phyloP scores from a whole-genome alignment of 2,113 vertebrate genomes.

The Megaptera novaeangliae region DNA sequence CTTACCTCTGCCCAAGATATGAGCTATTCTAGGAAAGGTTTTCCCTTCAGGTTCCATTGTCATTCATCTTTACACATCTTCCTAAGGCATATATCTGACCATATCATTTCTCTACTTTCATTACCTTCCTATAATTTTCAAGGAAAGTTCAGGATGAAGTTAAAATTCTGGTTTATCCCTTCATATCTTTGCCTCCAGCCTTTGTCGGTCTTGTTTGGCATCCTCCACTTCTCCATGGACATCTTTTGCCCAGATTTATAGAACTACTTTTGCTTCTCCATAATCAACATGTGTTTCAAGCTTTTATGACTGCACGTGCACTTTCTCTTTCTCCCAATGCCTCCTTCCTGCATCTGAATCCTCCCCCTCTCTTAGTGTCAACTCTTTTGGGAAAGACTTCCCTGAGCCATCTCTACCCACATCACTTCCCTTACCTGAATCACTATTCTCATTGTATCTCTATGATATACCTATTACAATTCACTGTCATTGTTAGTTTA shows the following conservation, averaged over 20 bases:
- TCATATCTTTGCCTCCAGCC: background rate
- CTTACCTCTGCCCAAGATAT: background rate
- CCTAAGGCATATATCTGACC: background rate
- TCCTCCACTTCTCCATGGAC: background rate
- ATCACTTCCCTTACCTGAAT: background rate
- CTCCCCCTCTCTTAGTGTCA: background rate
- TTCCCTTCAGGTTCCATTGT: background rate
- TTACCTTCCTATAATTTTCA: background rate
- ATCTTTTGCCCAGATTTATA: background rate
- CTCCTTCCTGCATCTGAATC: background rate
- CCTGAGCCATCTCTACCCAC: background rate
- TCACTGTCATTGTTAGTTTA: background rate
- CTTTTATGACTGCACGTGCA: background rate
- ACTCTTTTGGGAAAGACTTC: background rate
- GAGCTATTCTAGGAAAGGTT: background rate
- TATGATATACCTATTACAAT: background rate
- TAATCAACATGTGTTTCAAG: background rate
- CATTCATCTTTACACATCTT: background rate
- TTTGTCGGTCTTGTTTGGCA: background rate
- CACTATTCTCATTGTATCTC: background rate
- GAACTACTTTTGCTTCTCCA: background rate
- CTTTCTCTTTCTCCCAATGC: background rate
- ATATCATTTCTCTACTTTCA: background rate
- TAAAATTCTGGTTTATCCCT: background rate
- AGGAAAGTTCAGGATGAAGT: background rate